These are phyloP conservation scores for Acanthaster planci DNA, from an alignment of 35 echinoderm and acorn worm species.

Conservation along the genomic window DNA sequence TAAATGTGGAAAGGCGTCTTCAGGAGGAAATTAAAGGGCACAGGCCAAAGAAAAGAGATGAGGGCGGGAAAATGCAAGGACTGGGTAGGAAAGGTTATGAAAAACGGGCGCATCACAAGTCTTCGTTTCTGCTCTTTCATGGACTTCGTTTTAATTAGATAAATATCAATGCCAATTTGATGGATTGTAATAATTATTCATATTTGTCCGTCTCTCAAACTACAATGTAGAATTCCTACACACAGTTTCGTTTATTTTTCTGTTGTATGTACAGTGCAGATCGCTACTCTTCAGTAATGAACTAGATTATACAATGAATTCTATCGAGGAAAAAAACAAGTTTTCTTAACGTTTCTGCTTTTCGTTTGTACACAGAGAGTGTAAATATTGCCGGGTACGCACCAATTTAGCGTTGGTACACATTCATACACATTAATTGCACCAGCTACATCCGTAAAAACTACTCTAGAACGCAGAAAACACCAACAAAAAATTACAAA, in stretches of 20 bases:
- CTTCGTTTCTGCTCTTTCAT: slow-evolving; percentile 14
- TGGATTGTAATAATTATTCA: slow-evolving; percentile 19
- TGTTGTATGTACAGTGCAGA: slow-evolving; percentile 28
- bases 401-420: slow-evolving; percentile 10
- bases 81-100: no score
- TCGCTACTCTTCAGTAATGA: not conserved
- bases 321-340: not conserved
- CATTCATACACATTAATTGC: slow-evolving; percentile 23
- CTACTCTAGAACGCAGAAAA: slow-evolving; percentile 23
- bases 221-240: slow-evolving; percentile 5
- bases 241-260: not conserved
- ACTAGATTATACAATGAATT: not conserved
- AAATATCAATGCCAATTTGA: slow-evolving; percentile 24
- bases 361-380: slow-evolving; percentile 19
- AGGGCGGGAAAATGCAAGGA: no score
- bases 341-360: not conserved
- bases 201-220: slow-evolving; percentile 24
- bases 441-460: slow-evolving; percentile 12
- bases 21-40: no score
- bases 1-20: no score
- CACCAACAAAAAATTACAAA: not conserved
- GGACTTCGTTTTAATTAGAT: slow-evolving; percentile 27
- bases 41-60: no score
- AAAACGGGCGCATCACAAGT: no score
- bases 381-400: not conserved